These are phyloP conservation scores for Spodoptera exigua DNA, from an alignment of 2,888 invertebrate genomes.

Conservation along the genomic window DNA sequence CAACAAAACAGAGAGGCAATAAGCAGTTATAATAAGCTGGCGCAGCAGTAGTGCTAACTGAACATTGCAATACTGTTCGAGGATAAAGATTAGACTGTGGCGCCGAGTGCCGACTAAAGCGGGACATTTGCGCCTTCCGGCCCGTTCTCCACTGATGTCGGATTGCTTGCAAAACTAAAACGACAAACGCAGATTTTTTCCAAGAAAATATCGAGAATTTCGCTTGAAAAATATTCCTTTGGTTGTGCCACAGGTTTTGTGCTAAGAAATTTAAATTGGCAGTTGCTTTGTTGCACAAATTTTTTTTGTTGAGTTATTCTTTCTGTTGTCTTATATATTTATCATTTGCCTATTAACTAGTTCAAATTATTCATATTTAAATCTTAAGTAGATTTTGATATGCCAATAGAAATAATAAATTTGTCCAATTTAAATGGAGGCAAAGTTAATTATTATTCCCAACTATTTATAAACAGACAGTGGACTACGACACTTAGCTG, in stretches of 20 bases:
- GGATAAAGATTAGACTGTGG: conserved; percentile 63
- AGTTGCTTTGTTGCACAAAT: not conserved
- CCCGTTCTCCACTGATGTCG: conserved; percentile 52
- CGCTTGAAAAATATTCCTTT: not conserved
- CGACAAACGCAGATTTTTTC: conserved; percentile 14
- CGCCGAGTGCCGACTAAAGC: conserved; percentile 51
- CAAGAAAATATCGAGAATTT: conserved; percentile 6
- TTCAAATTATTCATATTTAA: no score
- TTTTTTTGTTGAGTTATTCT: no score
- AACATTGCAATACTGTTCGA: conserved; percentile 50
- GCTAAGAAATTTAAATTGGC: not conserved
- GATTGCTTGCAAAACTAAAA: conserved; percentile 20
- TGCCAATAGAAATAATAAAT: no score
- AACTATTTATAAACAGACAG: conserved; percentile 25
- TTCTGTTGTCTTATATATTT: no score
- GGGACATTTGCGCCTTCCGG: conserved; percentile 53
- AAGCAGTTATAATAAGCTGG: conserved; percentile 41
- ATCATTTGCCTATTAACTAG: no score
- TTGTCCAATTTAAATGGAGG: no score
- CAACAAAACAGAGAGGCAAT: conserved; percentile 25
- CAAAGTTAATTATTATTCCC: not conserved
- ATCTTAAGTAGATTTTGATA: no score
- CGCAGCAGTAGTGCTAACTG: conserved; percentile 48
- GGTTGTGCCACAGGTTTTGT: not conserved
- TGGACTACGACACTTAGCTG: conserved; percentile 52